A percentile compares a stretch with the other conserved stretches of the same genome.
phyloP scores from a whole-genome alignment of 2,888 invertebrate genomes.

The Hydraecia micacea region DNA sequence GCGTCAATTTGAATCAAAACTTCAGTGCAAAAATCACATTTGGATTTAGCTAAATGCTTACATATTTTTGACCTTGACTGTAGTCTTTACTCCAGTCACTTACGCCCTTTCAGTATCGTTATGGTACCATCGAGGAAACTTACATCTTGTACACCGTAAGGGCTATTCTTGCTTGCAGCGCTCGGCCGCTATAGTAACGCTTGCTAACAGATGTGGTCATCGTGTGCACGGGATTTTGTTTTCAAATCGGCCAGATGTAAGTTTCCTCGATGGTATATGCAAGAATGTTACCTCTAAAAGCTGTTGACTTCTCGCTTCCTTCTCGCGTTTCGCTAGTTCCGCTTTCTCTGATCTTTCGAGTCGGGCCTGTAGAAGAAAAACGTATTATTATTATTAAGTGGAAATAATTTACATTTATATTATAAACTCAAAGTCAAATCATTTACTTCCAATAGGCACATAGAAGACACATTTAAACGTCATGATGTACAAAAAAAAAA shows the following conservation, averaged over 20 bases:
- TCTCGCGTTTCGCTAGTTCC: constrained; percentile 95
- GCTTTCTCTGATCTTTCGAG: constrained; percentile 95
- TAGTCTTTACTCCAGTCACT: not conserved
- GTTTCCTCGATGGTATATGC: not conserved
- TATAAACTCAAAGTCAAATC: too few species aligned
- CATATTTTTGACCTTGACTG: not conserved
- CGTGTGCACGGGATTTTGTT: too few species aligned
- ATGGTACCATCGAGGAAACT: not conserved
- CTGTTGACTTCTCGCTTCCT: constrained; percentile 95
- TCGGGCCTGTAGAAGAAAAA: constrained; percentile 80
- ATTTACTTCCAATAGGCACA: too few species aligned
- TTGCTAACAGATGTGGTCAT: too few species aligned
- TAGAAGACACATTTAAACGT: too few species aligned
- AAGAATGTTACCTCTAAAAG: constrained; percentile 93
- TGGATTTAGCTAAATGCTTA: not conserved
- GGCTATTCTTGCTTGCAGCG: too few species aligned
- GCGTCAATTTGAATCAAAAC: not conserved
- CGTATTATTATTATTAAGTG: constrained; percentile 42
- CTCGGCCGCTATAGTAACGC: too few species aligned
- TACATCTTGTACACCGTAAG: too few species aligned
- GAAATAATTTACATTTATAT: too few species aligned
- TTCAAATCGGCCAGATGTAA: too few species aligned
- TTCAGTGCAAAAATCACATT: not conserved
- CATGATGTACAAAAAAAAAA: too few species aligned
- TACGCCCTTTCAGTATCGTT: constrained; percentile 5